Conservation (phyloP, 2,113 vertebrate species). For the Gambusia holbrooki region DNA sequence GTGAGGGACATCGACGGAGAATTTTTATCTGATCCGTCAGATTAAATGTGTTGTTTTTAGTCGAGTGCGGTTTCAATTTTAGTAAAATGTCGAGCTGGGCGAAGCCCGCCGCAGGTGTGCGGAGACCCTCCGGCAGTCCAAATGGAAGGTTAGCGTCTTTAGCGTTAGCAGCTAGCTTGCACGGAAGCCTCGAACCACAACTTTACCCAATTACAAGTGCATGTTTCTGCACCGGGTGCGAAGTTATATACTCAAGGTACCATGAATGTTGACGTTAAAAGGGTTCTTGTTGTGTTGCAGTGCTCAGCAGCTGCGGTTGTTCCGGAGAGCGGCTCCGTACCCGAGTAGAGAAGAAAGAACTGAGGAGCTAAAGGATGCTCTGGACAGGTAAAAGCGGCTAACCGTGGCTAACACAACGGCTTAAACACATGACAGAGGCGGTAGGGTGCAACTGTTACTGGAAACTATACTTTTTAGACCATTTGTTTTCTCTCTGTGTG, state of each 20-base stretch:
- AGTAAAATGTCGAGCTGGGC: slow-evolving; percentile 76
- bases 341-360: slow-evolving; percentile 63
- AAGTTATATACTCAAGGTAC: background rate
- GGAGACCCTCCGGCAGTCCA: slow-evolving; percentile 55
- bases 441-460: background rate
- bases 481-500: background rate
- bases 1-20: background rate
- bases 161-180: slow-evolving; percentile 44
- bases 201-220: no score
- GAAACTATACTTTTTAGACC: background rate
- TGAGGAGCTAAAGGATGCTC: slow-evolving; percentile 59
- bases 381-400: slow-evolving; percentile 60
- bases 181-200: background rate
- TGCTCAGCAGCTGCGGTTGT: slow-evolving; percentile 58
- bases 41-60: background rate
- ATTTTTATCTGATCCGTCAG: background rate
- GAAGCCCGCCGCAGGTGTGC: slow-evolving; percentile 57
- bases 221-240: background rate
- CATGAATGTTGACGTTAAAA: background rate
- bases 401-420: background rate
- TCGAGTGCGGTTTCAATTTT: background rate
- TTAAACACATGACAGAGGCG: background rate
- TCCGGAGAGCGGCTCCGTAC: slow-evolving; percentile 70
- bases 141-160: slow-evolving; percentile 76
- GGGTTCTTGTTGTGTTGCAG: slow-evolving; percentile 26